Evolutionary conservation across 2,888 invertebrate genomes (phyloP).

Genomic region (Abrostola tripartita): DNA sequence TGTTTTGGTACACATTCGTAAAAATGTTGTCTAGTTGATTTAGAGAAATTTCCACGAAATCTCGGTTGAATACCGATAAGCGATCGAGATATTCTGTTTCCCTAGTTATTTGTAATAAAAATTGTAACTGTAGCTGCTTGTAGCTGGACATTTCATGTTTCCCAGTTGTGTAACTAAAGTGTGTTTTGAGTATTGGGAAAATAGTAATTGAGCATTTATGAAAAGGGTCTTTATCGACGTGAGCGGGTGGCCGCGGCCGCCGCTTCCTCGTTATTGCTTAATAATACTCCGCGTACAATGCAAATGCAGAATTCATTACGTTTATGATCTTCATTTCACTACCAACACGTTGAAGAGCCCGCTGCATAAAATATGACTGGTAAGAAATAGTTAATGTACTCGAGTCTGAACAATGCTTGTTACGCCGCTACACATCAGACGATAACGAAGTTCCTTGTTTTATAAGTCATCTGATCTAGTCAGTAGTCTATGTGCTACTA

Average conservation of each 20-base stretch:
- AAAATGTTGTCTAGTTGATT: slow-evolving; percentile 18
- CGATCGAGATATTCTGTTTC: slow-evolving; percentile 14
- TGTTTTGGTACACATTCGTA: background rate
- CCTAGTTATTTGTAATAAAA: slow-evolving; percentile 27
- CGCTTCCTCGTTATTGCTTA: slow-evolving; percentile 15
- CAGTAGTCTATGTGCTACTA: slow-evolving; percentile 10
- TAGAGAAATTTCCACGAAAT: slow-evolving; percentile 14
- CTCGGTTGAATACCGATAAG: slow-evolving; percentile 34
- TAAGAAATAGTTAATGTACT: slow-evolving; percentile 21
- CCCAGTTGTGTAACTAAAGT: slow-evolving; percentile 25
- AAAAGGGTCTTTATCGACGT: slow-evolving; percentile 27
- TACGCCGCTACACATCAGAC: slow-evolving; percentile 18
- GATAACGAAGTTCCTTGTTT: slow-evolving; percentile 6
- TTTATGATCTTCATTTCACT: slow-evolving; percentile 22
- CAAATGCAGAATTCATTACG: slow-evolving; percentile 22
- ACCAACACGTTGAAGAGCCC: slow-evolving; percentile 14
- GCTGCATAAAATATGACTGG: slow-evolving; percentile 21
- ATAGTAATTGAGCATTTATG: slow-evolving; percentile 36
- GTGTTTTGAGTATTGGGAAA: slow-evolving; percentile 14
- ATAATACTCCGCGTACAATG: slow-evolving; percentile 19
- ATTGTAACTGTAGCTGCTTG: slow-evolving; percentile 20
- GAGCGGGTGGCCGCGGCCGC: slow-evolving; percentile 1
- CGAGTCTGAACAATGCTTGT: slow-evolving; percentile 24
- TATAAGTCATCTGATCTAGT: too few relatives aligned
- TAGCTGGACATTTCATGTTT: slow-evolving; percentile 26